phyloP scores from a whole-genome alignment of 2,888 invertebrate genomes.

The Meliscaeva auricollis region DNA sequence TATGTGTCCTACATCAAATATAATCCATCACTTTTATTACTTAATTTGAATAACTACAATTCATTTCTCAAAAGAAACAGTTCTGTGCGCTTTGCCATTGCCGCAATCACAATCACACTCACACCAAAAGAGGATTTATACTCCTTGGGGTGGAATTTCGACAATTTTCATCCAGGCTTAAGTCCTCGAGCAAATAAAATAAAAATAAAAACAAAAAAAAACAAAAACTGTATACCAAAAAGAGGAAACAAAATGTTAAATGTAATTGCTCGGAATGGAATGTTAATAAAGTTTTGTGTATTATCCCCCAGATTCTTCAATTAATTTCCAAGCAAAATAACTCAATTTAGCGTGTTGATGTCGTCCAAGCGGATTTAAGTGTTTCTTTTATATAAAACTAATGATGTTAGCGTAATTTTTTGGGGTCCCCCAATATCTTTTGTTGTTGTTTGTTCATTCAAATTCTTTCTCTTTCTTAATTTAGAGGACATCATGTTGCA shows the following conservation, averaged over 20 bases:
- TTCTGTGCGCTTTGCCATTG: slow-evolving; percentile 38
- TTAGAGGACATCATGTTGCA: slow-evolving; percentile 32
- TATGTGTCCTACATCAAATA: background rate
- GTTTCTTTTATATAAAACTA: too few species aligned
- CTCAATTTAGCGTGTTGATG: slow-evolving; percentile 69
- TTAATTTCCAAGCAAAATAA: slow-evolving; percentile 68
- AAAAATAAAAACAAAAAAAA: background rate
- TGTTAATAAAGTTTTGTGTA: slow-evolving; percentile 74
- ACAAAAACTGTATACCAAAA: slow-evolving; percentile 51
- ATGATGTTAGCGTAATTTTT: too few species aligned
- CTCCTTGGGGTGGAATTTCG: slow-evolving; percentile 63
- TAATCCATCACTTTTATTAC: slow-evolving; percentile 73
- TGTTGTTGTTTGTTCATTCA: background rate
- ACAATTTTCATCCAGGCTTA: slow-evolving; percentile 51
- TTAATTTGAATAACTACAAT: slow-evolving; percentile 67
- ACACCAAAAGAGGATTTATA: slow-evolving; percentile 35
- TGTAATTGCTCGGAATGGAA: slow-evolving; percentile 75
- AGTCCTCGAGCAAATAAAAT: slow-evolving; percentile 27
- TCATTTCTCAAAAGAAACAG: slow-evolving; percentile 45
- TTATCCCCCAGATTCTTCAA: slow-evolving; percentile 69
- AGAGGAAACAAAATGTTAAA: slow-evolving; percentile 57
- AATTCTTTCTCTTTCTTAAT: background rate
- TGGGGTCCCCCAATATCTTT: too few species aligned
- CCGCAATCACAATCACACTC: slow-evolving; percentile 10
- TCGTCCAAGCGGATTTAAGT: slow-evolving; percentile 48